A percentile compares a stretch with the other conserved stretches of the same genome.
Evolutionary conservation across 2,797 vertebrate genomes (phyloP).

Genomic region (Semotilus atromaculatus): DNA sequence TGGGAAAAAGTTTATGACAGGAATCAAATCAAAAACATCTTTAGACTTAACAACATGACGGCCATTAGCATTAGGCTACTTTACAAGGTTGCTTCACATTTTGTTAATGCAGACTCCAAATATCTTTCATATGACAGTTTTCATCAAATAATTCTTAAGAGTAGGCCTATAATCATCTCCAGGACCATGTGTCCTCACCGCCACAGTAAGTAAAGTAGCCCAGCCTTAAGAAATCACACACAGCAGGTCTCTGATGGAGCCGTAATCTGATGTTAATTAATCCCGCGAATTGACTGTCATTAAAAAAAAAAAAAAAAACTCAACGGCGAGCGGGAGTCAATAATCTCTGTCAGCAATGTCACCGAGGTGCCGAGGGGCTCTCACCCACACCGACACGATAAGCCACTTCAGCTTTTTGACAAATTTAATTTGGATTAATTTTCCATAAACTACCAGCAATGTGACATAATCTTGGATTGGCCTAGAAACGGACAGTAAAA

Average conservation of each 20-base stretch:
- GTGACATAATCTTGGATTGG: slow-evolving; percentile 61
- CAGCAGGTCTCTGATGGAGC: slow-evolving; percentile 54
- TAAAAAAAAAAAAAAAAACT: slow-evolving; percentile 13
- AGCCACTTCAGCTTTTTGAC: slow-evolving; percentile 58
- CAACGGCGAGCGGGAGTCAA: slow-evolving; percentile 39
- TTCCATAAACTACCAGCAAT: slow-evolving; percentile 55
- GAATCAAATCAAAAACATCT: background rate
- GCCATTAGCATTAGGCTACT: background rate
- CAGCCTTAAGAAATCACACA: slow-evolving; percentile 4
- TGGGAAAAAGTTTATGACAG: background rate
- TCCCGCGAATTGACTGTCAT: slow-evolving; percentile 48
- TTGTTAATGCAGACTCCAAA: slow-evolving; percentile 21
- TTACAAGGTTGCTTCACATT: background rate
- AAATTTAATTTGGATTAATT: slow-evolving; percentile 62
- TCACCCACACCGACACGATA: slow-evolving; percentile 53
- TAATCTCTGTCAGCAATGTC: slow-evolving; percentile 53
- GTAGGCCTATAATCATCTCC: slow-evolving; percentile 3
- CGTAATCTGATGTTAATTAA: slow-evolving; percentile 63
- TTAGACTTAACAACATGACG: background rate
- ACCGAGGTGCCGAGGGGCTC: slow-evolving; percentile 36
- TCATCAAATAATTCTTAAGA: slow-evolving; percentile 16
- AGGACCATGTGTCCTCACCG: background rate
- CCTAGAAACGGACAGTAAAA: slow-evolving; percentile 57
- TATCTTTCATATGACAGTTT: slow-evolving; percentile 25
- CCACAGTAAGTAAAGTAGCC: slow-evolving; percentile 13